Conservation (phyloP, 2,888 invertebrate genomes). For the Drosophila mulleri region DNA sequence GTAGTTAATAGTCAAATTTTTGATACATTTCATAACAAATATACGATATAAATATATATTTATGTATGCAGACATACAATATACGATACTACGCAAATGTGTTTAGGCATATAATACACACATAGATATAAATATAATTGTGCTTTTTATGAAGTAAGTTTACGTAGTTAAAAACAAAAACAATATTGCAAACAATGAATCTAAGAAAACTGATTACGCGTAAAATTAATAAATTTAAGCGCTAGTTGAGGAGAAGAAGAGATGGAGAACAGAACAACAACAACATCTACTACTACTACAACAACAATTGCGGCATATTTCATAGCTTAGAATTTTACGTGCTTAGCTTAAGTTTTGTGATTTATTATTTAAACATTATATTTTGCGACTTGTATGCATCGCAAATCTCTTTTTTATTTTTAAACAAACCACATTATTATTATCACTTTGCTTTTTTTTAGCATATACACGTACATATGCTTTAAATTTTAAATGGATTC, state of each 20-base stretch:
- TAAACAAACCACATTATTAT: conserved; percentile 15
- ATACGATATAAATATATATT: conserved; percentile 32
- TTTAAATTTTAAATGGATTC: conserved; percentile 52
- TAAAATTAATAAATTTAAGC: conserved; percentile 66
- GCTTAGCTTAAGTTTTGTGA: conserved; percentile 76
- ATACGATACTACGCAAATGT: conserved; percentile 49
- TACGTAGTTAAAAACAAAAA: conserved; percentile 28
- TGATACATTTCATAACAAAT: conserved; percentile 72
- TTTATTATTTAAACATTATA: conserved; percentile 73
- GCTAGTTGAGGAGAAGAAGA: conserved; percentile 35
- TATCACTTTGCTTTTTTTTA: conserved; percentile 15
- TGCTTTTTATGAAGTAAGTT: conserved; percentile 65
- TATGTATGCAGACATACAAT: conserved; percentile 32
- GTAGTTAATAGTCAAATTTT: conserved; percentile 78
- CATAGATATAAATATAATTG: conserved; percentile 50
- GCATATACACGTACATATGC: conserved; percentile 27
- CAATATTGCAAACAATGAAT: conserved; percentile 35
- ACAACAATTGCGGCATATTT: conserved; percentile 32
- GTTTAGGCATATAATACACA: conserved; percentile 21
- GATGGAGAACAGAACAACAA: conserved; percentile 5
- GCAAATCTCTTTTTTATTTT: conserved; percentile 41
- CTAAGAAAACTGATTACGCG: conserved; percentile 73
- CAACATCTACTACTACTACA: conserved; percentile 1
- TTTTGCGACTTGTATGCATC: conserved; percentile 36
- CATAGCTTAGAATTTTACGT: conserved; percentile 71